Base-by-base conservation (phyloP, 2,888 invertebrate species). In the Baronia brevicornis region DNA sequence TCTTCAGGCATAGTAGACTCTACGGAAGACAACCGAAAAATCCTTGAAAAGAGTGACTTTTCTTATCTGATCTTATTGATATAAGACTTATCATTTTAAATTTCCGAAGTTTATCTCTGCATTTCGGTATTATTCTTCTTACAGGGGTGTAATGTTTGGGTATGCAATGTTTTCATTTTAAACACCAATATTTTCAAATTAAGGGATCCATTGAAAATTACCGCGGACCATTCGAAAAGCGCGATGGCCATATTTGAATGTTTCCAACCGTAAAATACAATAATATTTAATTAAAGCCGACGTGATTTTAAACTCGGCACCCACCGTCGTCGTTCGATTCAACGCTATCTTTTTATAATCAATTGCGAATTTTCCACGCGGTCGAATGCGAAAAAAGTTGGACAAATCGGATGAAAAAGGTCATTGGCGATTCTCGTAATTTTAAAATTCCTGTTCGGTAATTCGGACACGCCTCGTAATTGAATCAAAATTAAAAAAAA, bases 351-450 rank as follows among this genome's bases (percentile, higher is more conserved):
- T 62, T 59, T 56, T 62, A 56, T 54, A 57, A 60, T 59, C 54
- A 51, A 60, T 60, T 57, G 58, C 41, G 51, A 54, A 63, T 65
- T 65, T 66, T 61, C 63, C 57, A 38, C 53, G 45, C 59, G 53
- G 47, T 47, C 56, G 47, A 39, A 44, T 46, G 55, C 43, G 48
- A 48, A 56, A 18, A 57, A 55, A 60, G 54, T 57, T 58, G 46
- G 52, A 51, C 56, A 42, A n/a, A 50, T 39, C 32, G 46, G 45
- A 45, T 43, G n/a, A n/a, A n/a, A 41, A 43, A 44, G 49, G 43
- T 45, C 43, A 40, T 39, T 49, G 48, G 42, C 48, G 46, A 43
- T 52, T 48, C 51, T 51, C 51, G 59, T 59, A 60, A 57, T 55
- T 49, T 46, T 43, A 47, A 54, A 60, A 54, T 51, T 49, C 46